A percentile compares a stretch with the other conserved stretches of the same genome.
phyloP scores from a whole-genome alignment of 2,113 vertebrate genomes.

The Leiothrix lutea region DNA sequence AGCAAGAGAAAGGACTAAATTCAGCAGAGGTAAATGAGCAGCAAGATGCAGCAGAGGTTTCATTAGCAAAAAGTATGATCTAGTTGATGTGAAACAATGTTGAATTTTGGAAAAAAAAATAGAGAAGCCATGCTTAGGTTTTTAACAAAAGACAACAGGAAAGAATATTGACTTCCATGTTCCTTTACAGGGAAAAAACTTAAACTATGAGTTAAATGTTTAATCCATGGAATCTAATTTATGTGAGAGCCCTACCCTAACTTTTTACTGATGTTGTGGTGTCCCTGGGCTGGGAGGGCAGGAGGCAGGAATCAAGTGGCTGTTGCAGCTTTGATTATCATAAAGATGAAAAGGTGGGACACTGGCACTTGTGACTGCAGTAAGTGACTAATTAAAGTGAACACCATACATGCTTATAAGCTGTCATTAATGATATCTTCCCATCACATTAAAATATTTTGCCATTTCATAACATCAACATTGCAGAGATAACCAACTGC shows the following conservation, averaged over 20 bases:
- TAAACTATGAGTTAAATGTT: not conserved
- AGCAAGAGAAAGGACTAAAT: not conserved
- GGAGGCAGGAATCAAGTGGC: not conserved
- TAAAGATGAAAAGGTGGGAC: not conserved
- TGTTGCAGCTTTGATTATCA: not conserved
- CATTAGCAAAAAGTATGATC: not conserved
- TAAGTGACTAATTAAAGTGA: constrained; percentile 13
- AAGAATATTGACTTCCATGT: not conserved
- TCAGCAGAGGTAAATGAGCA: not conserved
- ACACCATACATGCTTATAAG: not conserved
- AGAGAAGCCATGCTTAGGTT: not conserved
- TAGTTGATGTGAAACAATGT: not conserved
- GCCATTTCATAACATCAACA: not conserved
- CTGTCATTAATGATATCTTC: constrained; percentile 13
- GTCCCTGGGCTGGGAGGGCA: not conserved
- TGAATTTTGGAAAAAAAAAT: not conserved
- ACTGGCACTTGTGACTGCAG: not conserved
- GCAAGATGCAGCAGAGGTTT: not conserved
- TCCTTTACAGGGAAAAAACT: not conserved
- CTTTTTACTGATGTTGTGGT: not conserved
- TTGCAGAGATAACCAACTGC: not conserved
- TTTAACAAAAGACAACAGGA: not conserved
- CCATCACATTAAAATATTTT: constrained; percentile 3
- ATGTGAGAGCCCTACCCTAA: not conserved
- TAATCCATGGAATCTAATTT: not conserved